A percentile compares a stretch with the other conserved stretches of the same genome.
These are phyloP conservation scores for Coecobrya sp. DNA, from an alignment of 2,888 invertebrate species.

Conservation along the genomic window DNA sequence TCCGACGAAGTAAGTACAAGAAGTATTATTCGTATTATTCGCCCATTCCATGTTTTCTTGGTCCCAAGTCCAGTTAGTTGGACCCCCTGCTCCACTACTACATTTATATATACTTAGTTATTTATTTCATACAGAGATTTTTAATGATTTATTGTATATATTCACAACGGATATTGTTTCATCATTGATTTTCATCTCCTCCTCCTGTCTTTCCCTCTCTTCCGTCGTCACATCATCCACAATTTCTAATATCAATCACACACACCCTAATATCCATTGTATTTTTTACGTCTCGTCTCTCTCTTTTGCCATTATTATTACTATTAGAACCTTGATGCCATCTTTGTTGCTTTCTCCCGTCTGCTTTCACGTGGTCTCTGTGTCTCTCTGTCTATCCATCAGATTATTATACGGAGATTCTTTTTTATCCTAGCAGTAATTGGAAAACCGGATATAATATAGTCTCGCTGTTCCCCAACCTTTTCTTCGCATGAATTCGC, in stretches of 20 bases:
- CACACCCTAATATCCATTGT: slow-evolving; percentile 45
- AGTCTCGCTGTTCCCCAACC: not conserved
- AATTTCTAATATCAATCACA: slow-evolving; percentile 27
- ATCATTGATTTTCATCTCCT: slow-evolving; percentile 54
- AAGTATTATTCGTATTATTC: slow-evolving; percentile 74
- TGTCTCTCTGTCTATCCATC: slow-evolving; percentile 1
- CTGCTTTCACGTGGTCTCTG: slow-evolving; percentile 3
- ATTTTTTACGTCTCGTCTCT: not conserved
- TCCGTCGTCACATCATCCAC: slow-evolving; percentile 43
- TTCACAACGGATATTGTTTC: slow-evolving; percentile 73
- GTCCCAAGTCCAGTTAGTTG: slow-evolving; percentile 84
- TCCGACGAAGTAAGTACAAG: slow-evolving; percentile 69
- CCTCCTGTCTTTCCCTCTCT: slow-evolving; percentile 12
- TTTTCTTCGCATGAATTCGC: not conserved
- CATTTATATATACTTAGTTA: slow-evolving; percentile 36
- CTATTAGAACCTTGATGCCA: not conserved
- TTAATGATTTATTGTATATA: slow-evolving; percentile 75
- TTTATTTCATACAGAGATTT: slow-evolving; percentile 56
- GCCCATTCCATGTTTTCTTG: slow-evolving; percentile 81
- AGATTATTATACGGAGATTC: slow-evolving; percentile 34
- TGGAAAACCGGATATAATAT: slow-evolving; percentile 59
- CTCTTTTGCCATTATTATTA: slow-evolving; percentile 9
- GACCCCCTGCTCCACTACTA: slow-evolving; percentile 83
- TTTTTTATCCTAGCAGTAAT: slow-evolving; percentile 49
- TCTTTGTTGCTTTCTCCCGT: not conserved